A percentile compares a stretch with the other conserved stretches of the same genome.
Evolutionary conservation across 1,140 invertebrate species (phyloP).

Genomic region (Drosophila seguyi): DNA sequence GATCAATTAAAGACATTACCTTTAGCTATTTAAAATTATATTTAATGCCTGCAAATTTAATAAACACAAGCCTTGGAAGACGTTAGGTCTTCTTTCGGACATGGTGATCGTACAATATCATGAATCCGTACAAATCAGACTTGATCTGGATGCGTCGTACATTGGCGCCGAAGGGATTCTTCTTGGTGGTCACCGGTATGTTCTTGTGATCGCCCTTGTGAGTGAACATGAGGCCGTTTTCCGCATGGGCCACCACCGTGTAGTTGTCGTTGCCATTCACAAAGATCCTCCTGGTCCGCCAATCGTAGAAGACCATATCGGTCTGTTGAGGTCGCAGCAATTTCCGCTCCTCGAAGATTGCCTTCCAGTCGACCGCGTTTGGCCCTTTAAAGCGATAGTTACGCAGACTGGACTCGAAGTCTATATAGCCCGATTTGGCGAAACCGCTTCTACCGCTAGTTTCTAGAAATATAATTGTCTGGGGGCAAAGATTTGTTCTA

Average conservation of each 20-base stretch:
- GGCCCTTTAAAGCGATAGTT: constrained; percentile 22
- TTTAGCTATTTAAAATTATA: neutral
- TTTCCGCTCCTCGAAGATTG: constrained; percentile 40
- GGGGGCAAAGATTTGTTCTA: too few relatives aligned
- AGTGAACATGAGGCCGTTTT: constrained; percentile 58
- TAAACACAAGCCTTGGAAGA: neutral
- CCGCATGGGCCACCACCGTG: constrained; percentile 41
- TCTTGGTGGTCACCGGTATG: constrained; percentile 40
- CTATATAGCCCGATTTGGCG: constrained; percentile 68
- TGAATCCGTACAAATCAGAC: constrained; percentile 28
- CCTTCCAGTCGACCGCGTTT: constrained; percentile 56
- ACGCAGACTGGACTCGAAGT: constrained; percentile 62
- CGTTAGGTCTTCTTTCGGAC: constrained; percentile 40
- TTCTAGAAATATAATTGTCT: constrained; percentile 76
- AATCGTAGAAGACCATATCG: constrained; percentile 64
- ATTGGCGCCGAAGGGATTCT: constrained; percentile 15
- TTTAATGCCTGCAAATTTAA: neutral
- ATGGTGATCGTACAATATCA: constrained; percentile 48
- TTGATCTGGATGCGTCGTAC: constrained; percentile 27
- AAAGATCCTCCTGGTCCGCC: constrained; percentile 29
- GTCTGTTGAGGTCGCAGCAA: constrained; percentile 42
- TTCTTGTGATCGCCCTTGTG: constrained; percentile 69
- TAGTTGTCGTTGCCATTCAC: constrained; percentile 64
- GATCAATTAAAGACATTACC: too few relatives aligned
- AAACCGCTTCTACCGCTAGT: constrained; percentile 50